phyloP scores from a whole-genome alignment of 2,113 vertebrate genomes.

The Tenrec ecaudatus region DNA sequence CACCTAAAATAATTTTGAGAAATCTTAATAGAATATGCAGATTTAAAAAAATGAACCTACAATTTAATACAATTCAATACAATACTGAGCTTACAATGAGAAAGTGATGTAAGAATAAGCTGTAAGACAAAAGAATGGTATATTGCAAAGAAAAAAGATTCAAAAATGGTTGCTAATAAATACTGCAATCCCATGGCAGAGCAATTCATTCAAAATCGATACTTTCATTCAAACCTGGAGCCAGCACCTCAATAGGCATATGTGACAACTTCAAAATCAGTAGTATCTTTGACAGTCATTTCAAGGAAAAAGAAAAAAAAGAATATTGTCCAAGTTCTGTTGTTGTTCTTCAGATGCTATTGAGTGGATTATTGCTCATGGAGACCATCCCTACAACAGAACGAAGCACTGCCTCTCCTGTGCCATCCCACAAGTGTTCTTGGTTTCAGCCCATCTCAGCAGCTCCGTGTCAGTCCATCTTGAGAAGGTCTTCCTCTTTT shows the following conservation, averaged over 20 bases:
- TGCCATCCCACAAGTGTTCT: no score
- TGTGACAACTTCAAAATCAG: not conserved
- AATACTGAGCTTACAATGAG: not conserved
- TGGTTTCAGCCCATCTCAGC: no score
- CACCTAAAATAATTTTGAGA: not conserved
- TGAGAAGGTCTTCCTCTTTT: no score
- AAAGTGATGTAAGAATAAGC: not conserved
- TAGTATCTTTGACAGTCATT: not conserved
- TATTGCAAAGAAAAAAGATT: not conserved
- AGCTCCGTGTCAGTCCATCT: no score
- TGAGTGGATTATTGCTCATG: no score
- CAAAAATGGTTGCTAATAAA: not conserved
- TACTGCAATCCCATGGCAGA: not conserved
- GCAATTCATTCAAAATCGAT: not conserved
- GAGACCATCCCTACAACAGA: no score
- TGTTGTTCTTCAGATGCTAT: no score
- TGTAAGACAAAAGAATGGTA: not conserved
- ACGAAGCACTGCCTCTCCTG: not conserved
- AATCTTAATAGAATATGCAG: not conserved
- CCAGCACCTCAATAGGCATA: not conserved
- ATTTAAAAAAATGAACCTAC: not conserved
- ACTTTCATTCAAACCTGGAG: not conserved
- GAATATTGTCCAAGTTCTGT: no score
- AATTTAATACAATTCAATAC: slow-evolving; percentile 6
- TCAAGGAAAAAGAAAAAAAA: not conserved